A percentile compares a stretch with the other conserved stretches of the same genome.
Conservation (phyloP, 2,113 vertebrate species). For the Saguinus midas region DNA sequence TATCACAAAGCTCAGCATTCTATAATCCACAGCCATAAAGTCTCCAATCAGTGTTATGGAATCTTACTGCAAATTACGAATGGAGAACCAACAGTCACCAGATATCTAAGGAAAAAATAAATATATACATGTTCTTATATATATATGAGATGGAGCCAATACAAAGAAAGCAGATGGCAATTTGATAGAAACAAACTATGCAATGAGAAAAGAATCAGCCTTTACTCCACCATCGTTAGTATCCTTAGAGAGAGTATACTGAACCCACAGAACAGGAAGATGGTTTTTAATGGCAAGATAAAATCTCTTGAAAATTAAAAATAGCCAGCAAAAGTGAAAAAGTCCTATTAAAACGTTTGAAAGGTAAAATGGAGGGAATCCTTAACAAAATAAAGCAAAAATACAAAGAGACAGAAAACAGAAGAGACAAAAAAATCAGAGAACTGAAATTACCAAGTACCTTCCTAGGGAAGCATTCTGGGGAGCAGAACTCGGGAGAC, state of each 20-base stretch:
- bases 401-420: neutral
- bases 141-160: neutral
- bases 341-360: neutral
- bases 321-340: neutral
- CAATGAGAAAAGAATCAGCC: neutral
- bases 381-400: neutral
- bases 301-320: conserved; percentile 11
- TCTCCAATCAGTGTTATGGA: neutral
- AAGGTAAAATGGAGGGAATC: neutral
- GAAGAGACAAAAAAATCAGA: neutral
- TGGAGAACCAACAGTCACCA: neutral
- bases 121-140: neutral
- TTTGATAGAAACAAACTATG: neutral
- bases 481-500: neutral
- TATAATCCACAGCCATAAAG: neutral
- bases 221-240: neutral
- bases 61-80: neutral
- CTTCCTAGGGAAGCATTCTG: neutral
- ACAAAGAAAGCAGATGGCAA: neutral
- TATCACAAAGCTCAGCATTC: neutral
- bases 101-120: neutral
- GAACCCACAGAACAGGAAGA: neutral
- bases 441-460: neutral
- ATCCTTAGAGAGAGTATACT: neutral
- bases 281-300: neutral